These are phyloP conservation scores for Frankliniella fusca DNA, from an alignment of 2,888 invertebrate genomes.

Conservation along the genomic window DNA sequence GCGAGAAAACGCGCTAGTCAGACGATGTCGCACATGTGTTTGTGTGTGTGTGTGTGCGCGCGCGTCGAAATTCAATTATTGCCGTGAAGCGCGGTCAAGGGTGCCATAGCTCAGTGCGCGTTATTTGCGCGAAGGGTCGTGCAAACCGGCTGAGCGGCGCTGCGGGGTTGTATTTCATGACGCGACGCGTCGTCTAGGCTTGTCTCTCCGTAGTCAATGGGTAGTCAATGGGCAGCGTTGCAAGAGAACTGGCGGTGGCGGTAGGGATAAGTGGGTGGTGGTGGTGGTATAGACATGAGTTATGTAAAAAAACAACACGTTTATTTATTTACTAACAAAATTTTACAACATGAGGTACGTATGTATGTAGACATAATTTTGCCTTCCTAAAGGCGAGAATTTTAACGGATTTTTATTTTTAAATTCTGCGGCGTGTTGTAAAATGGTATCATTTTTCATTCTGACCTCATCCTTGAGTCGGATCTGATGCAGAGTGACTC, in stretches of 20 bases:
- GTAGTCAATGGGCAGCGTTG: too few species aligned
- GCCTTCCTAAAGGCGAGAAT: not conserved
- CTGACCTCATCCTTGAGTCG: too few species aligned
- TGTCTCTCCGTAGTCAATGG: too few species aligned
- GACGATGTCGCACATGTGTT: too few species aligned
- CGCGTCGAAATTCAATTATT: too few species aligned
- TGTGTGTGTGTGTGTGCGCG: not conserved
- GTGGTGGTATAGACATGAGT: not conserved
- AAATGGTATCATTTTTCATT: too few species aligned
- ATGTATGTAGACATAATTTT: not conserved
- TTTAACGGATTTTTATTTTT: not conserved
- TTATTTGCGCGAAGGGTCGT: too few species aligned
- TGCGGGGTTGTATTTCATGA: too few species aligned
- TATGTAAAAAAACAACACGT: constrained; percentile 9
- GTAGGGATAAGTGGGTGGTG: not conserved
- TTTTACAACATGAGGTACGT: not conserved
- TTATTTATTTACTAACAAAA: constrained; percentile 6
- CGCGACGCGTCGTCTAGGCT: too few species aligned
- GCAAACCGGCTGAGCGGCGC: too few species aligned
- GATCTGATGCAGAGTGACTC: too few species aligned
- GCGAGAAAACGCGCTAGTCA: not conserved
- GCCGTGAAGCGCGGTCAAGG: not conserved
- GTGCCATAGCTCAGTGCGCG: not conserved
- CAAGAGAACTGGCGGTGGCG: too few species aligned
- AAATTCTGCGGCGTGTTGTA: not conserved